phyloP scores from a whole-genome alignment of 2,888 invertebrate genomes.

The Epirrhoe alternata region DNA sequence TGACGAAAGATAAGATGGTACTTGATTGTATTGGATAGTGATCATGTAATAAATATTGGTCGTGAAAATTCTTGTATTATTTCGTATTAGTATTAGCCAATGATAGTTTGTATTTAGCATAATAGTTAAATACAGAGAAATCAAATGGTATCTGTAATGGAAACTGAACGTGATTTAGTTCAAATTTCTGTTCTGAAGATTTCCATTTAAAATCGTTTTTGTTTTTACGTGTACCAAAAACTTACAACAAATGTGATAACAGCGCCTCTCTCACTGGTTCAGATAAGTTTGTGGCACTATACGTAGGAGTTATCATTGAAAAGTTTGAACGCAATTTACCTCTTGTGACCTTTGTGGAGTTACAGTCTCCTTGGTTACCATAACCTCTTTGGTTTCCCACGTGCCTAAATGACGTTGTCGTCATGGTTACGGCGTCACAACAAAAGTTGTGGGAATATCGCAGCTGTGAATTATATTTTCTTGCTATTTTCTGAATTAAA shows the following conservation, averaged over 20 bases:
- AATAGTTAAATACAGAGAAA: too few relatives aligned
- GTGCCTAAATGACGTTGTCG: conserved; percentile 47
- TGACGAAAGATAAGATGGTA: conserved; percentile 73
- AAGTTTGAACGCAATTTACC: neutral
- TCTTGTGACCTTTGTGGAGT: neutral
- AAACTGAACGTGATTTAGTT: too few relatives aligned
- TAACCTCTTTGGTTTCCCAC: conserved; percentile 8
- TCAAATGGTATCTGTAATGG: too few relatives aligned
- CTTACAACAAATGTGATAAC: too few relatives aligned
- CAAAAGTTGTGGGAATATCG: conserved; percentile 51
- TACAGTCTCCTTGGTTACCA: conserved; percentile 16
- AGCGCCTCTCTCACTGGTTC: too few relatives aligned
- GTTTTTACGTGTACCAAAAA: too few relatives aligned
- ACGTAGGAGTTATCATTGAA: neutral
- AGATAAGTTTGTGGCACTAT: too few relatives aligned
- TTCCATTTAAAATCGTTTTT: too few relatives aligned
- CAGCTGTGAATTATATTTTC: neutral
- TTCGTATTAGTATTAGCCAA: conserved; percentile 15
- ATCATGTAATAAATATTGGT: conserved; percentile 80
- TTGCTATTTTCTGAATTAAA: conserved; percentile 32
- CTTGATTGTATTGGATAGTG: conserved; percentile 79
- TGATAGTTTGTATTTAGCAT: too few relatives aligned
- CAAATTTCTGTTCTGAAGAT: too few relatives aligned
- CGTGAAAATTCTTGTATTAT: conserved; percentile 55
- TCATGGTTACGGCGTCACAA: conserved; percentile 80